Evolutionary conservation across 2,888 invertebrate genomes (phyloP).

Genomic region (Hyppa rectilinea): DNA sequence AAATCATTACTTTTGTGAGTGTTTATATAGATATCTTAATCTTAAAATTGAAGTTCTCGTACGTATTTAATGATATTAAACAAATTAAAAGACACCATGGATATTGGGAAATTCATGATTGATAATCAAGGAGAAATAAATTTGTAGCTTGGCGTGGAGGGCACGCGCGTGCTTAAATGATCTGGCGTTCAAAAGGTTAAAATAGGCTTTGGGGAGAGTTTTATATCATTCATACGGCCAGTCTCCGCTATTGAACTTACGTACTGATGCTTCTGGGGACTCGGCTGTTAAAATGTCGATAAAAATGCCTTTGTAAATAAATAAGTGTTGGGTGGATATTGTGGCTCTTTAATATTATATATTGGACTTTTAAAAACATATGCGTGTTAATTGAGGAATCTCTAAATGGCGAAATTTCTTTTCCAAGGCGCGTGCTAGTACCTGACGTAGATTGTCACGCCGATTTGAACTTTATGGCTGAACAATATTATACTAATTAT

Average conservation of each 20-base stretch:
- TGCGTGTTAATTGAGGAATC: constrained; percentile 30
- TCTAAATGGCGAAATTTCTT: constrained; percentile 37
- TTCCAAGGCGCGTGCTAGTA: constrained; percentile 59
- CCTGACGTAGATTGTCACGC: constrained; percentile 59
- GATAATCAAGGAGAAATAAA: too few species aligned
- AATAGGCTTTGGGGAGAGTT: constrained; percentile 9
- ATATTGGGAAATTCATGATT: too few species aligned
- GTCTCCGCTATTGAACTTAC: constrained; percentile 14
- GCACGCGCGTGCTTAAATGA: too few species aligned
- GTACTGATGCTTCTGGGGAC: constrained; percentile 28
- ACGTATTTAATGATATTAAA: too few species aligned
- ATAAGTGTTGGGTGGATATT: constrained; percentile 47
- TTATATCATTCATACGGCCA: constrained; percentile 7
- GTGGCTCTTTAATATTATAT: constrained; percentile 46
- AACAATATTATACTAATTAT: constrained; percentile 40
- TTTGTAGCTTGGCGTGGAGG: too few species aligned
- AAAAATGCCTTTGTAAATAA: constrained; percentile 65
- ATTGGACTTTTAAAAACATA: constrained; percentile 41
- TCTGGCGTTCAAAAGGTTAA: too few species aligned
- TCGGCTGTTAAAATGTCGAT: constrained; percentile 30
- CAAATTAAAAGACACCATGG: too few species aligned
- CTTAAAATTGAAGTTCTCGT: too few species aligned
- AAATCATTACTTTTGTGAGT: too few species aligned
- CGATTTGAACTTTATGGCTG: constrained; percentile 47
- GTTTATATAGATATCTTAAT: too few species aligned